Base-by-base conservation (phyloP, 1,140 invertebrate species). In the Sarcophaga peregrina region DNA sequence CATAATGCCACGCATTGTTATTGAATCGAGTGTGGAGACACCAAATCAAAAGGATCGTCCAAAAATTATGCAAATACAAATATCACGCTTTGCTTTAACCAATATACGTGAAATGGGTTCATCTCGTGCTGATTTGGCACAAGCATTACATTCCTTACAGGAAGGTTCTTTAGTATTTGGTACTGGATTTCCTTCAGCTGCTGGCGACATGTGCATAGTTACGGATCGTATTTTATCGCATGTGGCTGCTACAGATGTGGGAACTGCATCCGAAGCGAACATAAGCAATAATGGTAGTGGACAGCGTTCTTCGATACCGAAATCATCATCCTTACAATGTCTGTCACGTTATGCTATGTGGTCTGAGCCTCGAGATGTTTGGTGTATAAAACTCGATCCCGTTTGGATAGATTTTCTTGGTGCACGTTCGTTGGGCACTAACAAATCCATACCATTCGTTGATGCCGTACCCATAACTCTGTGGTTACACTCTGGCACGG, bases 371-470 rank as follows among this genome's bases (percentile, higher is more conserved):
- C 93, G 95, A 86, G 94, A 96, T 87, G 93, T 98, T 9, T 98
- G 97, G 97, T 97, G 95, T 88, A 93, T 96, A 15, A 93, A 94
- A 86, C 91, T 97, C 20, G 97, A 98, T 89, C 97, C 97, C 0
- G 93, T 98, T 52, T 98, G 97, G 97, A 94, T 95, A 7, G 97
- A 99, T 90, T 98, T 98, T 90, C 93, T 94, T 83, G 95, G 95
- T 2, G 95, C 95, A n/a, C 91, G 94, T 58, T 95, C 95, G 2
- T 93, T 95, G 20, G 94, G 93, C 37, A 92, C 92, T 54, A 94
- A 93, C 86, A 93, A 95, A 85, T 94, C 96, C 0, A 94, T 97
- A 52, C 96, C 97, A 3, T 96, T 98, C 89, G 91, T 98, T 8
- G 97, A 98, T 89, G 96, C 97, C 3, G 95, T 98, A 85, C 97